A percentile compares a stretch with the other conserved stretches of the same genome.
Evolutionary conservation across 2,797 vertebrate species (phyloP).

Genomic region (Tiaroga cobitis): DNA sequence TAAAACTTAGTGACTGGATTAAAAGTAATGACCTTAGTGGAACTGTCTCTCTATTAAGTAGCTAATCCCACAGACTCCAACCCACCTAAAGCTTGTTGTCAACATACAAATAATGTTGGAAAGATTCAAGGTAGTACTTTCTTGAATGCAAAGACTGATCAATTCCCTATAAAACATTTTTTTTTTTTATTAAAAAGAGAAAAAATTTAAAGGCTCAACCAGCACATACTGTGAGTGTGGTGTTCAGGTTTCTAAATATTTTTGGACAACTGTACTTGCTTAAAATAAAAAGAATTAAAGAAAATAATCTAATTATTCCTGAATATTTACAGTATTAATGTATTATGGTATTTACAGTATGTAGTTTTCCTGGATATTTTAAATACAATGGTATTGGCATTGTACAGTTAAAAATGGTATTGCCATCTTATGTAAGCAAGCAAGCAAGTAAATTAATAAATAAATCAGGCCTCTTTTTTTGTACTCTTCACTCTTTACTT

Average conservation of each 20-base stretch:
- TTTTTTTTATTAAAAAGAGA: no score
- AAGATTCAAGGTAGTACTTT: neutral
- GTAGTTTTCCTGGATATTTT: neutral
- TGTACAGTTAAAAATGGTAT: neutral
- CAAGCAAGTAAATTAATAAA: neutral
- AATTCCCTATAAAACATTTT: neutral
- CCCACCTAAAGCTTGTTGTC: neutral
- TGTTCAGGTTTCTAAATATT: neutral
- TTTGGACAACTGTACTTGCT: neutral
- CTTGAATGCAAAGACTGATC: neutral
- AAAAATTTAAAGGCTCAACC: neutral
- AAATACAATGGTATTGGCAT: neutral
- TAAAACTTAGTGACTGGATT: slow-evolving; percentile 27
- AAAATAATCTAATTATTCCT: neutral
- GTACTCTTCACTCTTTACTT: neutral
- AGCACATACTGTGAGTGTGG: neutral
- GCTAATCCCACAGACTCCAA: slow-evolving; percentile 36
- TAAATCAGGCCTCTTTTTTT: neutral
- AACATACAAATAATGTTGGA: neutral
- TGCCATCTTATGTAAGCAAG: neutral
- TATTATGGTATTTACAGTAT: neutral
- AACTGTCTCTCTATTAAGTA: slow-evolving; percentile 12
- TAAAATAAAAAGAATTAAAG: neutral
- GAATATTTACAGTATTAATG: neutral
- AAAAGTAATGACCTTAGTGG: slow-evolving; percentile 17